Evolutionary conservation across 2,113 vertebrate genomes (phyloP), one percentile per base, ranked within the genome.

Genomic region (Scalopus aquaticus): DNA sequence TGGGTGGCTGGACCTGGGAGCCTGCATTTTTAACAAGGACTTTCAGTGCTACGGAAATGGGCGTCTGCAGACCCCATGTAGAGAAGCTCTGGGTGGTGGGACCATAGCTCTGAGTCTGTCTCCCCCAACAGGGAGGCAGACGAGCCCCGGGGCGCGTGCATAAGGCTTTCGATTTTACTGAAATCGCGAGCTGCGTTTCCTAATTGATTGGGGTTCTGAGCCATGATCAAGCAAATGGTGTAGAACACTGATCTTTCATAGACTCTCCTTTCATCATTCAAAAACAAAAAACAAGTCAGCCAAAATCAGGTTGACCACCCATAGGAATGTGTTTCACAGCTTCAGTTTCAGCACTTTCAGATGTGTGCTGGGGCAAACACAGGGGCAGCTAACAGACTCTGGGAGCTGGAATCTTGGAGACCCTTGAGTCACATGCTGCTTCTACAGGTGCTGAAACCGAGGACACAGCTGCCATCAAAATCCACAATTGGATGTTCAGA

Each of bases 211-310:
- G 37, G 77, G 37, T 58, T 72, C 44, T 72, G 72, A 95, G 28
- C 35, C 24, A 70, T 78, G 54, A 84, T 39, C n/a, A 72, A 88
- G 70, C 70, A 56, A 37, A 42, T 5, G 35, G n/a, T 12, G 0
- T 62, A 28, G n/a, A 74, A 37, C 30, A 74, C 8, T 30, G 12
- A 20, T 49, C 73, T 74, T 91, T 49, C 60, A 17, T 9, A 39
- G 72, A 87, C 65, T 35, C 26, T 78, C 35, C 88, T 67, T 85
- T 92, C 91, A 44, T 79, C 35, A 28, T 84, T 92, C 64, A 91
- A 86, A 60, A 30, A 13, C 1, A 46, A 77, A 87, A 85, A 54
- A 62, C 7, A 87, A 85, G 74, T 26, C 60, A 85, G 42, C 46
- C n/a, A 80, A 62, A 83, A 78, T 64, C 54, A 60, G 37, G 7